Evolutionary conservation across 2,888 invertebrate genomes (phyloP).

Genomic region (Leptopterna dolabrata): DNA sequence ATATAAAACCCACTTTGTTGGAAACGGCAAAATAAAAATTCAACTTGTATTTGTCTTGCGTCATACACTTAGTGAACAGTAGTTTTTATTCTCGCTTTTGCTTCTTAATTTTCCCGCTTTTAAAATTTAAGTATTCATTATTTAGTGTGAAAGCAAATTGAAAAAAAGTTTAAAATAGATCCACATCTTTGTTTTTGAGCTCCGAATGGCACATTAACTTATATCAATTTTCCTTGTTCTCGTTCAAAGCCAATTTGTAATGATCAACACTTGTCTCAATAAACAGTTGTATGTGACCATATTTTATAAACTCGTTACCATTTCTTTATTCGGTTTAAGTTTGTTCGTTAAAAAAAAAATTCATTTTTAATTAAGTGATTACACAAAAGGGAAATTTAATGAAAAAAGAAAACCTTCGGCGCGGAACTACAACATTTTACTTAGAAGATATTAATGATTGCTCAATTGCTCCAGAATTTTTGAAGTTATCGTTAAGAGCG

Average conservation of each 20-base stretch:
- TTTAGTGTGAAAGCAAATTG: slow-evolving; percentile 59
- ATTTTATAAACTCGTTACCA: slow-evolving; percentile 61
- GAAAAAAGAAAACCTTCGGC: slow-evolving; percentile 13
- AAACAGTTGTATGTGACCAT: slow-evolving; percentile 63
- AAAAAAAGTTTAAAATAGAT: slow-evolving; percentile 19
- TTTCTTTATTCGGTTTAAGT: slow-evolving; percentile 33
- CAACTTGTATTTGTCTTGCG: slow-evolving; percentile 59
- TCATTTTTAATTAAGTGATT: no score
- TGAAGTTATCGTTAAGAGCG: slow-evolving; percentile 38
- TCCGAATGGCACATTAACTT: slow-evolving; percentile 58
- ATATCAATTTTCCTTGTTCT: slow-evolving; percentile 54
- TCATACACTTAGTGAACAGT: slow-evolving; percentile 61
- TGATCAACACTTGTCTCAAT: slow-evolving; percentile 62
- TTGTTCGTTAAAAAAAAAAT: not conserved
- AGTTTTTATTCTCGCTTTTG: slow-evolving; percentile 60
- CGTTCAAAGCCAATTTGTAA: slow-evolving; percentile 60
- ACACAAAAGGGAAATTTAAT: not conserved
- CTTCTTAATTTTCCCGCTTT: slow-evolving; percentile 59
- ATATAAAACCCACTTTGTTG: slow-evolving; percentile 8
- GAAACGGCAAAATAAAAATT: not conserved
- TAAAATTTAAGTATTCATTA: slow-evolving; percentile 60
- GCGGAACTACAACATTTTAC: slow-evolving; percentile 53
- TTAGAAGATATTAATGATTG: slow-evolving; percentile 54
- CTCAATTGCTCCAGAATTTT: slow-evolving; percentile 51
- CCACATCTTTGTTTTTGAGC: slow-evolving; percentile 58